Evolutionary conservation across 2,797 vertebrate species (phyloP).

Genomic region (Syndactyla subalaris): DNA sequence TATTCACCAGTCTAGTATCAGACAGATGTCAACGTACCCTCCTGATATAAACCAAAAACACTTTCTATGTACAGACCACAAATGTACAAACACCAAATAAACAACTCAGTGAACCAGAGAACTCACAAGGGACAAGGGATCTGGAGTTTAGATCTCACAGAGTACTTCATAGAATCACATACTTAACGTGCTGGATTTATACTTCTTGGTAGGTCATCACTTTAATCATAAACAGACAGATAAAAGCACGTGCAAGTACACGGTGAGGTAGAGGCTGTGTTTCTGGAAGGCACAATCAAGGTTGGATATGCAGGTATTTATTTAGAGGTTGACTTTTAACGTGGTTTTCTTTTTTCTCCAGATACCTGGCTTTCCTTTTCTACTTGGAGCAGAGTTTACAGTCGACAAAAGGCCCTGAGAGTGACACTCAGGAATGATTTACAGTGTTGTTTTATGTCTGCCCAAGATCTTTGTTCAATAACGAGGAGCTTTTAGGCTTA

Average conservation of each 20-base stretch:
- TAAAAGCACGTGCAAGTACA: slow-evolving; percentile 1
- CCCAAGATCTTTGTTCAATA: not conserved
- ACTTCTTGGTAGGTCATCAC: slow-evolving; percentile 3
- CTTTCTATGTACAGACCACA: slow-evolving; percentile 63
- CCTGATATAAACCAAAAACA: slow-evolving; percentile 72
- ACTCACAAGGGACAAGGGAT: slow-evolving; percentile 37
- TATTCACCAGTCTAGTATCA: slow-evolving; percentile 71
- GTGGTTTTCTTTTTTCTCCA: not conserved
- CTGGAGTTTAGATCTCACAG: slow-evolving; percentile 7
- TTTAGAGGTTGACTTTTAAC: not conserved
- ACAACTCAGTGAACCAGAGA: slow-evolving; percentile 10
- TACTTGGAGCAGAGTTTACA: not conserved
- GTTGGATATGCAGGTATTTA: not conserved
- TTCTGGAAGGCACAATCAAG: slow-evolving; percentile 46
- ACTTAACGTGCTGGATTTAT: slow-evolving; percentile 13
- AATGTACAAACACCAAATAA: slow-evolving; percentile 55
- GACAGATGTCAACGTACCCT: slow-evolving; percentile 64
- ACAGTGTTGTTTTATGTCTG: not conserved
- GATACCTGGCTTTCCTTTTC: not conserved
- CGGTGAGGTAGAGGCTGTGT: not conserved
- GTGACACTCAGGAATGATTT: accelerated
- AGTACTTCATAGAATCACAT: not conserved
- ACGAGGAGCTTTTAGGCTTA: not conserved
- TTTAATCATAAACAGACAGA: slow-evolving; percentile 30
- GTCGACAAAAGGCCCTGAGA: not conserved